phyloP scores from a whole-genome alignment of 2,113 vertebrate species.

The Anas platyrhynchos region DNA sequence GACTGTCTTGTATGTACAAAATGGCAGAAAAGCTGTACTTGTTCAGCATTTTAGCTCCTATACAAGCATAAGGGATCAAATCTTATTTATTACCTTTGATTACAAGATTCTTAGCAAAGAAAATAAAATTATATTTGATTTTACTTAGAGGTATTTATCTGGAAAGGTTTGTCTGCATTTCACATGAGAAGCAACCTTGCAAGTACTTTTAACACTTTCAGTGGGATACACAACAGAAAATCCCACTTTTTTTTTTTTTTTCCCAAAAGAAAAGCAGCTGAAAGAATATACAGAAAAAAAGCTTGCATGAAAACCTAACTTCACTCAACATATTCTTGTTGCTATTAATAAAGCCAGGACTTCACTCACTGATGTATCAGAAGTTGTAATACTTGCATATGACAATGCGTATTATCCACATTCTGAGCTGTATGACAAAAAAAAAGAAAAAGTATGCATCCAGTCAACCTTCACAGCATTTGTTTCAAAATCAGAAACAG shows the following conservation, averaged over 20 bases:
- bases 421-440: not conserved
- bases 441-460: not conserved
- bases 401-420: not conserved
- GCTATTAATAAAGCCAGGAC: not conserved
- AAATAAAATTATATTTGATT: not conserved
- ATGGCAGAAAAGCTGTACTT: not conserved
- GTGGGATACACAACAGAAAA: not conserved
- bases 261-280: not conserved
- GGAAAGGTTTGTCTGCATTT: not conserved
- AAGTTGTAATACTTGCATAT: not conserved
- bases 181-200: not conserved
- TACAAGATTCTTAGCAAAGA: not conserved
- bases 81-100: not conserved
- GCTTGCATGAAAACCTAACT: not conserved
- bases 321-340: not conserved
- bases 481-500: constrained; percentile 1
- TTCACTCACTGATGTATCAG: not conserved
- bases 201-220: not conserved
- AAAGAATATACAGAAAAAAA: not conserved
- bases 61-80: not conserved
- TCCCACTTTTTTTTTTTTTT: not conserved
- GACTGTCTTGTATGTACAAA: not conserved
- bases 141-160: not conserved
- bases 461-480: not conserved
- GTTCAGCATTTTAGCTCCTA: not conserved